Evolutionary conservation across 1,140 invertebrate species (phyloP), one percentile per base, ranked within the genome.

Genomic region (Hyles euphorbiae): DNA sequence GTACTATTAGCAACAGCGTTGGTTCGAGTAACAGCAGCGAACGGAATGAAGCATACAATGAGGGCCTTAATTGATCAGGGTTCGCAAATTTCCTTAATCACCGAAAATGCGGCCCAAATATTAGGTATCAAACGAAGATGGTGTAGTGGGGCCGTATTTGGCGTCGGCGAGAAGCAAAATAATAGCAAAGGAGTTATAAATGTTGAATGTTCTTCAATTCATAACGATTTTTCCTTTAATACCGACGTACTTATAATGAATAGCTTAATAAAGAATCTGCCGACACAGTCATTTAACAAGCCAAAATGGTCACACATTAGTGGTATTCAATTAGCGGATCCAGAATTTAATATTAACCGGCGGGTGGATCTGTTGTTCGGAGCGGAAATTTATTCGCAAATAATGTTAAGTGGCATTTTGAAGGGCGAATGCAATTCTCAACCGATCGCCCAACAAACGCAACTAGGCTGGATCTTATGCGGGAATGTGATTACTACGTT

Each of bases 391-490:
- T 72, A 68, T 45, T 59, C 58, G 2, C 43, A 40, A 3, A 69
- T 72, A 36, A 53, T 73, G 8, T 50, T 65, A 59, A 58, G 58
- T 2, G 70, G 70, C n/a, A 66, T 73, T 9, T 33, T 65, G 6
- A 67, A 47, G 49, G 58, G 22, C 8, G 40, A 58, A 3, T 48
- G 50, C 5, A 22, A 22, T 22, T 47, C 22, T 5, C 51, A 54
- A 34, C 62, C 67, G 3, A 53, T 64, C n/a, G 64, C 65, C n/a
- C 70, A 72, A 45, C 64, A 65, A 53, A 69, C 64, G 3, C 61
- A 63, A 1, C 49, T 73, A 6, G 67, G 71, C 2, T 73, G 68
- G 67, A 53, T 73, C 9, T 33, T 73, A 12, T 60, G 71, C 36
- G 71, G 71, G 5, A 63, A 12, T 10, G 34, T 51, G 6, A 59